Evolutionary conservation across 2,888 invertebrate genomes (phyloP), one percentile per base, ranked within the genome.

Genomic region (Melitaea athalia): DNA sequence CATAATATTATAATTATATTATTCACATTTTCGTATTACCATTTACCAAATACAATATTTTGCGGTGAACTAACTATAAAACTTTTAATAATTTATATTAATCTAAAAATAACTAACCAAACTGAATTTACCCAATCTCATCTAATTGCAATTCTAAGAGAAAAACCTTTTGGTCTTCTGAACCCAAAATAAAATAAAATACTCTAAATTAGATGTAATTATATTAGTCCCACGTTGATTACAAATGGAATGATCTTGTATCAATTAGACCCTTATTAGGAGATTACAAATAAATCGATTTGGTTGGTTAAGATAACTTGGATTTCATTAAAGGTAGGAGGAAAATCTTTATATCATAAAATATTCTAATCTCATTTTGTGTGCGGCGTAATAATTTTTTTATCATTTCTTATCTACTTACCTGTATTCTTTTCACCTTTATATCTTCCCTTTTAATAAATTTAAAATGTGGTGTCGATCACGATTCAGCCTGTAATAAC

Each of bases 251-350:
- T 68, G 59, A 72, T 66, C 66, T 62, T 62, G 66, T 70, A 68
- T 64, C 68, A 70, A 72, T 72, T 72, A 70, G 66, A 70, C 68
- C 70, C 70, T 72, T 70, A 70, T 70, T 72, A 72, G 49, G 70
- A 67, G 65, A 53, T 71, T 71, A 65, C 47, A 17, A 63, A 60
- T 65, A 69, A 69, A 71, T 66, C 57, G 66, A 71, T 71, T 69
- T 59, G 50, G 52, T 59, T 61, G 45, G 64, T 67, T 57, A 52
- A 53, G 60, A 64, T 57, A 50, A 66, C 61, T 69, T 63, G 55
- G 49, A 63, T 69, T 66, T 66, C 63, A 67, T 66, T 63, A 71
- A 31, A 55, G 14, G 24, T 24, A 24, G 24, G 24, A 24, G 24
- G 3, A 24, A 24, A 24, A 24, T 3, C 24, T 24, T 24, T 24